Percentiles rank a stretch among this genome's conserved stretches.
Conservation (phyloP, 2,888 invertebrate species). For the Leptogaster cylindrica region DNA sequence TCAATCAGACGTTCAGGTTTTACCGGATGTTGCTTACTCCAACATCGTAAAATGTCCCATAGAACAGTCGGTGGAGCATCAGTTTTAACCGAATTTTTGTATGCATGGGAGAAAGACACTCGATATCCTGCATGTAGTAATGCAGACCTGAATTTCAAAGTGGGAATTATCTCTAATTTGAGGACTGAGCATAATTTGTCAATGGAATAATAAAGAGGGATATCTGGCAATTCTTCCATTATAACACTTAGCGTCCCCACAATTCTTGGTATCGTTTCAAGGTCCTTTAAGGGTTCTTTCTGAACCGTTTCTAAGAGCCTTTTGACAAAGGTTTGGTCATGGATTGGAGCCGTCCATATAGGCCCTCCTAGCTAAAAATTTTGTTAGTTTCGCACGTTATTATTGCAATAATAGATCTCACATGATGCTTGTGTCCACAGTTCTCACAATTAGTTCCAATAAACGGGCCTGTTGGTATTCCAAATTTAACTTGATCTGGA, state of each 20-base stretch:
- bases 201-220: conserved; percentile 85
- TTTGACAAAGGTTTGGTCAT: conserved; percentile 78
- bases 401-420: conserved; percentile 59
- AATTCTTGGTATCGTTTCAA: conserved; percentile 77
- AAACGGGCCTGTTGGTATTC: conserved; percentile 73
- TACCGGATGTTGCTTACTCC: conserved; percentile 75
- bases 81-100: conserved; percentile 89
- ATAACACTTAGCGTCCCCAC: conserved; percentile 82
- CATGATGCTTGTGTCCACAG: conserved; percentile 77
- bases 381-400: neutral
- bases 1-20: conserved; percentile 67
- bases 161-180: conserved; percentile 74
- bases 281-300: conserved; percentile 59
- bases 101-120: conserved; percentile 92
- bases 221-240: conserved; percentile 80
- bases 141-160: conserved; percentile 79
- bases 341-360: conserved; percentile 89
- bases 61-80: conserved; percentile 83
- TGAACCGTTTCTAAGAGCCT: conserved; percentile 67
- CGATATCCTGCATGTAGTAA: conserved; percentile 86
- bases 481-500: conserved; percentile 68
- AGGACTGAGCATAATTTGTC: conserved; percentile 78
- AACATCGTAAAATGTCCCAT: conserved; percentile 91
- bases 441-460: conserved; percentile 73
- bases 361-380: conserved; percentile 82